phyloP scores from a whole-genome alignment of 2,797 vertebrate genomes.

The Sparus aurata region DNA sequence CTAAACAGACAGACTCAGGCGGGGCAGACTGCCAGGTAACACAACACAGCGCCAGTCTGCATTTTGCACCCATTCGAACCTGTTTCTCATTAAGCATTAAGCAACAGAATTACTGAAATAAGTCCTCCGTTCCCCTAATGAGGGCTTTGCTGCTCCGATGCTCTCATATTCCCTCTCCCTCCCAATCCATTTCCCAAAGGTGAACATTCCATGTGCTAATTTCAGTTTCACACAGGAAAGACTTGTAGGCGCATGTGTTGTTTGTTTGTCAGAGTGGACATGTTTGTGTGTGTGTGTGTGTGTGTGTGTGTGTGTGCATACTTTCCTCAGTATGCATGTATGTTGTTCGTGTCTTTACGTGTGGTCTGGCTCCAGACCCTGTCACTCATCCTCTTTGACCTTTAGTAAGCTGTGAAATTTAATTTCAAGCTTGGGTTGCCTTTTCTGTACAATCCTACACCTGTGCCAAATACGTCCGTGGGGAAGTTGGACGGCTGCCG shows the following conservation, averaged over 20 bases:
- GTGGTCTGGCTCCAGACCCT: conserved; percentile 61
- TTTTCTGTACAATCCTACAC: conserved; percentile 62
- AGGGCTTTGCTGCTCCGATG: conserved; percentile 66
- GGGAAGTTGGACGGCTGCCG: conserved; percentile 31
- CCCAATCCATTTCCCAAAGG: conserved; percentile 59
- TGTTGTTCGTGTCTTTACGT: conserved; percentile 49
- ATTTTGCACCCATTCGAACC: conserved; percentile 67
- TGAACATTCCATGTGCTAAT: conserved; percentile 76
- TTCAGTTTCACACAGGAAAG: conserved; percentile 63
- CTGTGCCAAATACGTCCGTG: conserved; percentile 57
- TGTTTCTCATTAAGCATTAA: conserved; percentile 83
- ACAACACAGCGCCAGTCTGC: conserved; percentile 49
- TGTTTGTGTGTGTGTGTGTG: conserved; percentile 29
- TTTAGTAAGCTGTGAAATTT: conserved; percentile 71
- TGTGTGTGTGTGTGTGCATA: conserved; percentile 24
- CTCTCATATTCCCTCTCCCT: conserved; percentile 58
- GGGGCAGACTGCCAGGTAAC: conserved; percentile 43
- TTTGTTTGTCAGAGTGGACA: conserved; percentile 69
- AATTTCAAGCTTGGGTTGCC: conserved; percentile 66
- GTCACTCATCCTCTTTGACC: conserved; percentile 65
- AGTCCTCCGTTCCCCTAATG: conserved; percentile 68
- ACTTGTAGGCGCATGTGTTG: conserved; percentile 72
- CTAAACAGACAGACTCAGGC: conserved; percentile 19
- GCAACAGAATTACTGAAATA: conserved; percentile 65
- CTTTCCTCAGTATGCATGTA: conserved; percentile 8